Evolutionary conservation across 2,797 vertebrate genomes (phyloP).

Genomic region (Zenarchopterus dispar): DNA sequence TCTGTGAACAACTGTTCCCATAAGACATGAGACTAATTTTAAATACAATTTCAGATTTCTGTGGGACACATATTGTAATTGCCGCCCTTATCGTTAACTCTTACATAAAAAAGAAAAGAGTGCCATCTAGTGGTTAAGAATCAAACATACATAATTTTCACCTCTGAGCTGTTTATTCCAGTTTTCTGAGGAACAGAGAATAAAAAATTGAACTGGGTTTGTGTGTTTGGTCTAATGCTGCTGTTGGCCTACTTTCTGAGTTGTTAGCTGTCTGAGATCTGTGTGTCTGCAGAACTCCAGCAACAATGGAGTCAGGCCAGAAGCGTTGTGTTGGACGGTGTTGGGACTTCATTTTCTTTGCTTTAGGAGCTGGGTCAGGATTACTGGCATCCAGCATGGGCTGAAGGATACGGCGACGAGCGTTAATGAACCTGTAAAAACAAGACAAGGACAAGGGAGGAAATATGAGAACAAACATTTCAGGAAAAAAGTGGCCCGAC

Average conservation of each 20-base stretch:
- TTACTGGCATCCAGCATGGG: slow-evolving; percentile 98
- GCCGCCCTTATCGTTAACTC: neutral
- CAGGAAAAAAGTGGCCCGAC: neutral
- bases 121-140: slow-evolving; percentile 50
- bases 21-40: slow-evolving; percentile 7
- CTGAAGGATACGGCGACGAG: slow-evolving; percentile 95
- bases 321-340: slow-evolving; percentile 97
- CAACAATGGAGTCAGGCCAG: slow-evolving; percentile 98
- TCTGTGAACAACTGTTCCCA: slow-evolving; percentile 1
- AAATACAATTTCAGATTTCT: slow-evolving; percentile 5
- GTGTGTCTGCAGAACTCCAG: slow-evolving; percentile 93
- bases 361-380: slow-evolving; percentile 96
- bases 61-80: neutral
- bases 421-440: slow-evolving; percentile 93
- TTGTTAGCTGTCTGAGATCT: slow-evolving; percentile 87
- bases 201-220: neutral
- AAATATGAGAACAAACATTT: too few species aligned
- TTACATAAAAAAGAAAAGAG: slow-evolving; percentile 12
- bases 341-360: slow-evolving; percentile 99
- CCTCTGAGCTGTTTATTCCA: neutral
- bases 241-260: slow-evolving; percentile 86
- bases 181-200: neutral
- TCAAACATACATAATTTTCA: neutral
- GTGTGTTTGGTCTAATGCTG: neutral
- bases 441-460: neutral